Evolutionary conservation across 2,797 vertebrate genomes (phyloP).

Genomic region (Onychomys torridus): DNA sequence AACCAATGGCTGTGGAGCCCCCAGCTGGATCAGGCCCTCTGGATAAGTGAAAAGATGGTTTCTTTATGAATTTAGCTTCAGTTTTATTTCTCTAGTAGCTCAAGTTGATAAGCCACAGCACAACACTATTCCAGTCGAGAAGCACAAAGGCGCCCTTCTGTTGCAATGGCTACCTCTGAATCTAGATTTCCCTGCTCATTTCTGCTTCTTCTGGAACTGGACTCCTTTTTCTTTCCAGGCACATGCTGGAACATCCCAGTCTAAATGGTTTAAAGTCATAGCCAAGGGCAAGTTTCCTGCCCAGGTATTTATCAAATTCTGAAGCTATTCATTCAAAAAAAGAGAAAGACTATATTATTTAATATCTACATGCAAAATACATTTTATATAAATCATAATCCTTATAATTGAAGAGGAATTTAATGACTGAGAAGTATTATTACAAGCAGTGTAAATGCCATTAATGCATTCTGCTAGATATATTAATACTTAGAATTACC

Average conservation of each 20-base stretch:
- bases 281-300: neutral
- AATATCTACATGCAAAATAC: neutral
- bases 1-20: too few species aligned
- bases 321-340: constrained; percentile 47
- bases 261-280: constrained; percentile 37
- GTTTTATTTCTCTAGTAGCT: neutral
- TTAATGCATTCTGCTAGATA: neutral
- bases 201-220: neutral
- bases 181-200: neutral
- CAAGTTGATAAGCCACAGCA: neutral
- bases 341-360: neutral
- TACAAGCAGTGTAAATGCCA: neutral
- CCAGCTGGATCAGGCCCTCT: too few species aligned
- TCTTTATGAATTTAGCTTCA: constrained; percentile 46
- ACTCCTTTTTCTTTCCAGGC: neutral
- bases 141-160: neutral
- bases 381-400: constrained; percentile 5
- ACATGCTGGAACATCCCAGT: neutral
- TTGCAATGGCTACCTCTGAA: neutral
- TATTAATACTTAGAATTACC: neutral
- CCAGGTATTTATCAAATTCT: constrained; percentile 18
- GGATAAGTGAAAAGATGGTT: constrained; percentile 19
- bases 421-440: neutral
- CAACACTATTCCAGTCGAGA: neutral
- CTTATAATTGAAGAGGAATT: constrained; percentile 30